A percentile compares a stretch with the other conserved stretches of the same genome.
Conservation (phyloP, 2,888 invertebrate species). For the Lamproptera curius region DNA sequence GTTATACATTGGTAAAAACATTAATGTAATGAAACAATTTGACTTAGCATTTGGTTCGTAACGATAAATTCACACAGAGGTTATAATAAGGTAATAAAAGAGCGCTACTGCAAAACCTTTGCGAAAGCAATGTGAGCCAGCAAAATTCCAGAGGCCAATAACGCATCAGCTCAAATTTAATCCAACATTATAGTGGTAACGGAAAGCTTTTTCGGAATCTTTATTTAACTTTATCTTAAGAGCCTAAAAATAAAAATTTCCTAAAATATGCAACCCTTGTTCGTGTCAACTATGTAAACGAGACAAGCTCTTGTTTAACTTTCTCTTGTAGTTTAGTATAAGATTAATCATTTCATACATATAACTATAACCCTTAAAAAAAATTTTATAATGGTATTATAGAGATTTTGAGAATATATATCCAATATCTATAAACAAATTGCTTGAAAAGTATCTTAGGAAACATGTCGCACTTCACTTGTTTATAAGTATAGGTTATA, state of each 20-base stretch:
- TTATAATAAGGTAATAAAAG: constrained; percentile 35
- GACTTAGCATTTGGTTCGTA: constrained; percentile 73
- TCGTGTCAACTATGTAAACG: constrained; percentile 47
- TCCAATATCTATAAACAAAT: constrained; percentile 44
- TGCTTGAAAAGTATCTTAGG: constrained; percentile 23
- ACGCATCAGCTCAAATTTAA: constrained; percentile 32
- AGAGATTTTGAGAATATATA: constrained; percentile 42
- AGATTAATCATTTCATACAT: constrained; percentile 38
- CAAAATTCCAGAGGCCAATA: constrained; percentile 24
- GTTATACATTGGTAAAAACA: constrained; percentile 77
- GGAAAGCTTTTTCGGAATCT: constrained; percentile 61
- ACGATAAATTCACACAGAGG: constrained; percentile 58
- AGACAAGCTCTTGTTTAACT: constrained; percentile 46
- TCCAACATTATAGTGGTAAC: constrained; percentile 41
- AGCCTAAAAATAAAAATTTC: constrained; percentile 69
- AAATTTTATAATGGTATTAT: constrained; percentile 39
- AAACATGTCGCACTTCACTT: constrained; percentile 28
- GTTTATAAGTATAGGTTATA: constrained; percentile 45
- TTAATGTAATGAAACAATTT: constrained; percentile 75
- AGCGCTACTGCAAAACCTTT: constrained; percentile 42
- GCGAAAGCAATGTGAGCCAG: constrained; percentile 38
- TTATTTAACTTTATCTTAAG: constrained; percentile 73
- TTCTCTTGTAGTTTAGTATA: constrained; percentile 43
- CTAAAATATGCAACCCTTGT: constrained; percentile 73
- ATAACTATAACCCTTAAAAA: constrained; percentile 41